phyloP scores from a whole-genome alignment of 2,113 vertebrate genomes.

The Strix aluco region DNA sequence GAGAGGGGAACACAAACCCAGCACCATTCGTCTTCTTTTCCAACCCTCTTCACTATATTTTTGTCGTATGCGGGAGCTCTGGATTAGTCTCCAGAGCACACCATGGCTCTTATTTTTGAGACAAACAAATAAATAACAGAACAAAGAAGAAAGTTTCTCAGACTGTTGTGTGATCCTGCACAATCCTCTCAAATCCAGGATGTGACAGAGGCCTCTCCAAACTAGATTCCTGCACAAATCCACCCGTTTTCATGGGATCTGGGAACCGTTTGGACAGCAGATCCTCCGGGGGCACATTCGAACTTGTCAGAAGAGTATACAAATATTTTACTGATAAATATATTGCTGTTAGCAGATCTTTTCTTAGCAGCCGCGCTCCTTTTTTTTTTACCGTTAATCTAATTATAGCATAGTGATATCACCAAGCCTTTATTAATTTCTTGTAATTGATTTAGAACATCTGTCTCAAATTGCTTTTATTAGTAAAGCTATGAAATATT shows the following conservation, averaged over 20 bases:
- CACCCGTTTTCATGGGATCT: not conserved
- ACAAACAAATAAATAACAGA: not conserved
- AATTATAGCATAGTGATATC: not conserved
- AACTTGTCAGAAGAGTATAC: no score
- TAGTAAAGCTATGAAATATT: not conserved
- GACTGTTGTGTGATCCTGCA: not conserved
- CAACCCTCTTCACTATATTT: not conserved
- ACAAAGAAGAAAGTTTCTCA: not conserved
- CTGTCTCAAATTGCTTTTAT: not conserved
- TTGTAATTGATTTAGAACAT: not conserved
- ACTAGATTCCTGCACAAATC: not conserved
- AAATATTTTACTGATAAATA: not conserved
- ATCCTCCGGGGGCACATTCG: not conserved
- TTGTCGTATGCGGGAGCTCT: not conserved
- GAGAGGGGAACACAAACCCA: not conserved
- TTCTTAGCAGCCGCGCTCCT: not conserved
- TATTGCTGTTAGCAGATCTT: not conserved
- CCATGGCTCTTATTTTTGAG: not conserved
- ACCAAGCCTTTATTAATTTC: not conserved
- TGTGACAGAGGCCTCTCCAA: not conserved
- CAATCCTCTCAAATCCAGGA: not conserved
- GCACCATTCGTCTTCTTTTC: not conserved
- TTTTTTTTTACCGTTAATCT: not conserved
- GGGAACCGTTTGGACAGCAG: not conserved
- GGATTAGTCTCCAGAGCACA: not conserved